Evolutionary conservation across 2,888 invertebrate species (phyloP).

Genomic region (Sthenelais limicola): DNA sequence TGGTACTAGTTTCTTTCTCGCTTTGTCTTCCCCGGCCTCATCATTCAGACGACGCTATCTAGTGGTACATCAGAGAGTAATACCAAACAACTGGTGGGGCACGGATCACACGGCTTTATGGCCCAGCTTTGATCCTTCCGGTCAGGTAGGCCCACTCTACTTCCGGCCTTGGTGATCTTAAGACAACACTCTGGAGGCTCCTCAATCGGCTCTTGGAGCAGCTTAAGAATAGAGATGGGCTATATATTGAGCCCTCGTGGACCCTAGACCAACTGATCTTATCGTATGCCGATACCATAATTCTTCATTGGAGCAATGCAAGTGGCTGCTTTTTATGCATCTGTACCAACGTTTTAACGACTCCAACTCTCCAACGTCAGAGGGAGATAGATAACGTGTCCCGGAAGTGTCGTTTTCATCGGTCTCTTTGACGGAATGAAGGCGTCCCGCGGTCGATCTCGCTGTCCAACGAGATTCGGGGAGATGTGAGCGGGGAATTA

Average conservation of each 20-base stretch:
- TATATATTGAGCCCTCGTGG: slow-evolving; percentile 13
- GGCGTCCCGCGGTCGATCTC: background rate
- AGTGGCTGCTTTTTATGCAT: slow-evolving; percentile 1
- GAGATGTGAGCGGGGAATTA: slow-evolving; percentile 21
- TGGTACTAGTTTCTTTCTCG: no score
- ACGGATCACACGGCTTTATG: no score
- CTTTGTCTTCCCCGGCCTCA: no score
- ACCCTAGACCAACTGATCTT: slow-evolving; percentile 12
- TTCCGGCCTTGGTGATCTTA: no score
- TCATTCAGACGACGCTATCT: no score
- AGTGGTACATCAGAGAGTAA: no score
- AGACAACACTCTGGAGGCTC: slow-evolving; percentile 17
- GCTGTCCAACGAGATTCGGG: background rate
- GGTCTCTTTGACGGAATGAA: slow-evolving; percentile 28
- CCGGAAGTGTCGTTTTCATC: slow-evolving; percentile 19
- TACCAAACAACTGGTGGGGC: no score
- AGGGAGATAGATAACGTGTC: slow-evolving; percentile 17
- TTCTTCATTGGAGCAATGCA: slow-evolving; percentile 18
- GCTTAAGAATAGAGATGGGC: slow-evolving; percentile 31
- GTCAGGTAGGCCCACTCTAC: no score
- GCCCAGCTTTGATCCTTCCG: no score
- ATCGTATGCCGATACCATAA: slow-evolving; percentile 11
- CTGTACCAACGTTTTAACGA: slow-evolving; percentile 2
- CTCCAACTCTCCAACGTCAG: background rate
- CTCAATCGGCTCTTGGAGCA: slow-evolving; percentile 7